phyloP scores from a whole-genome alignment of 2,113 vertebrate species.

The Corythornis cristatus region DNA sequence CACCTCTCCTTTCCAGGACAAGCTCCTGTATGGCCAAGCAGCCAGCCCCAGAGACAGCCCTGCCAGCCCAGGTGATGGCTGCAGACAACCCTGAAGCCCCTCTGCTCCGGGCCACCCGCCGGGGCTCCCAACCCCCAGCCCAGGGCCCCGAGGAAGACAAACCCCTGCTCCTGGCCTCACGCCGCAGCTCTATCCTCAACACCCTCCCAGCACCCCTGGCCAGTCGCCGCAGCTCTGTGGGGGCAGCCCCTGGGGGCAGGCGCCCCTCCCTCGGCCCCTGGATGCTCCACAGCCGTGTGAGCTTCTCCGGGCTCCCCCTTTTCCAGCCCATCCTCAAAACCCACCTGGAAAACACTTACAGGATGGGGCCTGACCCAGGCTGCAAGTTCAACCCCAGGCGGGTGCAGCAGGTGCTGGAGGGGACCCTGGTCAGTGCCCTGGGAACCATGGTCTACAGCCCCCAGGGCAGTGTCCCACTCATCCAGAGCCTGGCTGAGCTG shows the following conservation, averaged over 20 bases:
- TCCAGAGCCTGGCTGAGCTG: constrained; percentile 70
- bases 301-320: constrained; percentile 78
- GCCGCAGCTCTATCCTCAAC: constrained; percentile 69
- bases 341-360: constrained; percentile 70
- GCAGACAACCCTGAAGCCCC: neutral
- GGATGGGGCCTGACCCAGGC: constrained; percentile 53
- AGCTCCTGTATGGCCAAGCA: neutral
- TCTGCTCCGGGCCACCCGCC: neutral
- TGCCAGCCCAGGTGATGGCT: constrained; percentile 1
- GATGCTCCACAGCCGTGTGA: constrained; percentile 68
- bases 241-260: constrained; percentile 34
- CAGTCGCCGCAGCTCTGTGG: constrained; percentile 73
- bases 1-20: neutral
- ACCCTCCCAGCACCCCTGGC: neutral
- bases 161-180: neutral
- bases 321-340: constrained; percentile 53
- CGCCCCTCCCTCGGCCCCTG: constrained; percentile 72
- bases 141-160: constrained; percentile 40
- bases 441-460: constrained; percentile 44
- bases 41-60: neutral
- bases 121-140: constrained; percentile 51
- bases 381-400: constrained; percentile 41
- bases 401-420: constrained; percentile 65
- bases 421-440: constrained; percentile 32
- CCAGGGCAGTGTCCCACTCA: constrained; percentile 17